Evolutionary conservation across 2,113 vertebrate species (phyloP).

Genomic region (Tachysurus vachellii): DNA sequence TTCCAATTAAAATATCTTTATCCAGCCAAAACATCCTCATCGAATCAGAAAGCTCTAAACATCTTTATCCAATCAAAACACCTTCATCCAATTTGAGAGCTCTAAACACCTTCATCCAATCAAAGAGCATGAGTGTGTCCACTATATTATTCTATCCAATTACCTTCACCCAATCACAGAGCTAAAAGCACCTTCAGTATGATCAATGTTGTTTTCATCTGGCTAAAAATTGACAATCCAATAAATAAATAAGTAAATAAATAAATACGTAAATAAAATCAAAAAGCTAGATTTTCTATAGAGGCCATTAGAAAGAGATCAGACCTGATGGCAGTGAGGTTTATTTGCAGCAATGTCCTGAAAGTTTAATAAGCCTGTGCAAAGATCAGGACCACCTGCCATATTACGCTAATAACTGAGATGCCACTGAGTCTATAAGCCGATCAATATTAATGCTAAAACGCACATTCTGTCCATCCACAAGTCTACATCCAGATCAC

Average conservation of each 20-base stretch:
- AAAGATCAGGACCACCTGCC: conserved; percentile 26
- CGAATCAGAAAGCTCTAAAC: not conserved
- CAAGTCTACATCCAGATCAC: conserved; percentile 41
- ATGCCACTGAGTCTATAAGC: conserved; percentile 34
- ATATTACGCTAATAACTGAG: conserved; percentile 36
- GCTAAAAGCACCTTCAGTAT: not conserved
- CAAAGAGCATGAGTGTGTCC: no score
- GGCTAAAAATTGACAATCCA: not conserved
- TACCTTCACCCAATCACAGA: not conserved
- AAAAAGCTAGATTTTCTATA: not conserved
- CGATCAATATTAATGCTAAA: conserved; percentile 41
- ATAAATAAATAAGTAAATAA: not conserved
- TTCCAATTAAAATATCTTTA: not conserved
- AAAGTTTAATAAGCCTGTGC: conserved; percentile 27
- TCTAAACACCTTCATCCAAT: not conserved
- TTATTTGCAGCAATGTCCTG: conserved; percentile 5
- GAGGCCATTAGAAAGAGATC: conserved; percentile 4
- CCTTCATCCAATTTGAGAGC: not conserved
- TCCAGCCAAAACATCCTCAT: not conserved
- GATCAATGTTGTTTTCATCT: not conserved
- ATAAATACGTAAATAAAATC: not conserved
- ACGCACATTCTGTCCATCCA: conserved; percentile 1
- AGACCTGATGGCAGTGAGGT: conserved; percentile 3
- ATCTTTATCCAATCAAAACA: not conserved
- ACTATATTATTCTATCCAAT: not conserved